Evolutionary conservation across 2,113 vertebrate species (phyloP), one percentile per base, ranked within the genome.

Genomic region (Coracopsis vasa): DNA sequence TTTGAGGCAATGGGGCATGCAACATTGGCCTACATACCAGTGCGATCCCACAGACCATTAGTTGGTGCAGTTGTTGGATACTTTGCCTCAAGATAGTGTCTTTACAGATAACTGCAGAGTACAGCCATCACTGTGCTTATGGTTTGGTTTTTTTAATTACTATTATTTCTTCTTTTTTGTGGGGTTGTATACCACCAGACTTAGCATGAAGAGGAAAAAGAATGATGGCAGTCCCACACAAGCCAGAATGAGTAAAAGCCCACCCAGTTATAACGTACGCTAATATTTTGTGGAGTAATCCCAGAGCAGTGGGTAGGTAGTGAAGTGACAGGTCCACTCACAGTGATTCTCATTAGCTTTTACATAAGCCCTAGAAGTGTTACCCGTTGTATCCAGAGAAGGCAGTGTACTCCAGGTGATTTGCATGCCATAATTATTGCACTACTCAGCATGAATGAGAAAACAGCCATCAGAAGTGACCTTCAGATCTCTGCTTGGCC

Each of bases 151-250:
- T 24, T 27, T 58, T 23, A 33, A 33, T 54, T 25, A 17, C 33
- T 20, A 9, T 27, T 10, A 8, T 10, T 8, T 21, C 9, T 11
- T 35, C 48, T 24, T 31, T 70, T 70, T 33, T 39, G 17, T 24
- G 9, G 20, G 7, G 3, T 69, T 11, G 11, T 51, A 4, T 39
- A 44, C 47, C 15, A 35, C 4, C 44, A 60, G 4, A 14, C 16
- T 58, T 82, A 54, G 19, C 54, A 31, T 61, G 45, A 91, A 94
- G 28, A 84, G 37, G 35, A 80, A 48, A 33, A 41, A 47, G 33
- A 58, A 19, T 53, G 2, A 33, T 51, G 21, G 15, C 62, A 73
- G 58, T 77, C 12, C 21, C 3, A 0, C 41, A n/a, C 0, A 0
- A 94, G 23, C 37, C 69, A 71, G 25, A 74, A 66, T 41, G 28